These are phyloP conservation scores for Trachelus iudaicus DNA, from an alignment of 2,888 invertebrate genomes.

Conservation along the genomic window DNA sequence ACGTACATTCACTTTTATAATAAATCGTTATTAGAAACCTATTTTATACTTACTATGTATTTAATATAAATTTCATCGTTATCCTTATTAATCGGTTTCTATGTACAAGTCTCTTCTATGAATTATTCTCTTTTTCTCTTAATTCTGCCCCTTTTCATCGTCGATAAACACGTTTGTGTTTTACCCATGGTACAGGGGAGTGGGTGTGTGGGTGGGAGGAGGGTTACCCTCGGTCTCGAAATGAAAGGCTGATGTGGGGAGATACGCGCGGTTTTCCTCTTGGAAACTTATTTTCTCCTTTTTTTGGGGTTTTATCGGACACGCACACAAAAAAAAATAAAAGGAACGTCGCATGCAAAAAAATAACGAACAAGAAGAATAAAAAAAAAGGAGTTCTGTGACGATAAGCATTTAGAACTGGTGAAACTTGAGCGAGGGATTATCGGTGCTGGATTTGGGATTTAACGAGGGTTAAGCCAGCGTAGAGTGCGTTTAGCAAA, in stretches of 20 bases:
- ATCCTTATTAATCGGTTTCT: slow-evolving; percentile 21
- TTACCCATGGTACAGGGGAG: not conserved
- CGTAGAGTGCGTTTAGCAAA: not conserved
- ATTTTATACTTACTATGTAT: slow-evolving; percentile 60
- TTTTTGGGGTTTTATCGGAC: slow-evolving; percentile 3
- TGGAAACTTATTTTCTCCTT: slow-evolving; percentile 2
- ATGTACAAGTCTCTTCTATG: not conserved
- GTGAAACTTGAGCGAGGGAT: not conserved
- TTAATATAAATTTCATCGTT: slow-evolving; percentile 52
- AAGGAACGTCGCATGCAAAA: not conserved
- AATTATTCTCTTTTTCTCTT: slow-evolving; percentile 14
- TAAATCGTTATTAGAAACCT: slow-evolving; percentile 64
- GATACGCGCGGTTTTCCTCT: not conserved
- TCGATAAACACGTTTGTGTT: slow-evolving; percentile 27
- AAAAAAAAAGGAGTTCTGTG: not conserved
- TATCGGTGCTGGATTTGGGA: not conserved
- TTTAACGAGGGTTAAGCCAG: not conserved
- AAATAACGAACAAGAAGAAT: not conserved
- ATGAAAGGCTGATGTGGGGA: not conserved
- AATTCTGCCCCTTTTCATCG: slow-evolving; percentile 7
- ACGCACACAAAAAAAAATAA: not conserved
- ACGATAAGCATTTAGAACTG: not conserved
- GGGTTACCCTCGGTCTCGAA: not conserved
- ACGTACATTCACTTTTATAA: slow-evolving; percentile 64
- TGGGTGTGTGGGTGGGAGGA: not conserved